Conservation (phyloP, 30 jellyfish, hydroid and myxozoan genomes). For the Cassiopea xamachana region DNA sequence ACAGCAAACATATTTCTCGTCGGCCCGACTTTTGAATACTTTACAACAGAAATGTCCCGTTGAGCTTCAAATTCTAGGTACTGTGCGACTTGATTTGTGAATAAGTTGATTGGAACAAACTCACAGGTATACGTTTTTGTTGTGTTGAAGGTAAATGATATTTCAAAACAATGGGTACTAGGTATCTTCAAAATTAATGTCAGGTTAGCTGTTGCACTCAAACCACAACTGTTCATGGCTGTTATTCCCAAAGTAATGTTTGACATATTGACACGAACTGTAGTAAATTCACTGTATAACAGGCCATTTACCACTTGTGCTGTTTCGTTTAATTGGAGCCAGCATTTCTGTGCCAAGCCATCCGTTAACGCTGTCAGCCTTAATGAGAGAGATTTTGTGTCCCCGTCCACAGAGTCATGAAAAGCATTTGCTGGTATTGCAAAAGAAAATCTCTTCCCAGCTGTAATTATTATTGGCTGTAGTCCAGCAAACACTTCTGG, state of each 20-base stretch:
- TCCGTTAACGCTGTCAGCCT: background rate
- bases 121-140: conserved; percentile 17
- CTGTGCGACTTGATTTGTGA: conserved; percentile 14
- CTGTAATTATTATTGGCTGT: background rate
- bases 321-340: conserved; percentile 20
- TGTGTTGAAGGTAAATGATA: conserved; percentile 11
- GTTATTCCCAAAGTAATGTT: background rate
- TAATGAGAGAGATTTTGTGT: conserved; percentile 58
- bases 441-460: conserved; percentile 1
- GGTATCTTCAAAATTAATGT: background rate
- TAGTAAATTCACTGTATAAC: background rate
- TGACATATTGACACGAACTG: background rate
- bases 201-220: background rate
- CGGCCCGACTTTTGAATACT: conserved; percentile 15
- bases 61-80: background rate
- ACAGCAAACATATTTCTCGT: background rate
- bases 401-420: conserved; percentile 50
- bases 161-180: conserved; percentile 51
- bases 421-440: conserved; percentile 57
- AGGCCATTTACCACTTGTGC: conserved; percentile 20
- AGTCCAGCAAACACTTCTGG: background rate
- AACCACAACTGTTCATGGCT: conserved; percentile 22
- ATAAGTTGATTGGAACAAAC: conserved; percentile 25
- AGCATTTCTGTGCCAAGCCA: conserved; percentile 11
- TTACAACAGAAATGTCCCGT: conserved; percentile 2